Evolutionary conservation across 2,113 vertebrate species (phyloP).

Genomic region (Struthidea cinerea): DNA sequence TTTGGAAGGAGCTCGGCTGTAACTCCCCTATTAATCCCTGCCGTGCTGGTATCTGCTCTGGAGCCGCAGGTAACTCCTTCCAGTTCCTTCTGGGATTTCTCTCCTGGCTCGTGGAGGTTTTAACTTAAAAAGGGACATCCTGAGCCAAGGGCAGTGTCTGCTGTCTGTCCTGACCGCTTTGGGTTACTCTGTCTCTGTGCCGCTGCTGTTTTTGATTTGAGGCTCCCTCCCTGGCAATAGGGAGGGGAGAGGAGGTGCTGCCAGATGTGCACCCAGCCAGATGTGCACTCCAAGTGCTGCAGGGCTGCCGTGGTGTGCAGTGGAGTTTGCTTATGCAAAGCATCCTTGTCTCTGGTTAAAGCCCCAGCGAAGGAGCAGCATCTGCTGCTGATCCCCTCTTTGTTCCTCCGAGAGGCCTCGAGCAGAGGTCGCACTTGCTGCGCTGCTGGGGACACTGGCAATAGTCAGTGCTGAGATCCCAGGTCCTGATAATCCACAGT

Average conservation of each 20-base stretch:
- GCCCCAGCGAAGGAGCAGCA: background rate
- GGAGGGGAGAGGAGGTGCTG: background rate
- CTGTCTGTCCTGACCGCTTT: background rate
- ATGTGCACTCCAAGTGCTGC: background rate
- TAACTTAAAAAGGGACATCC: accelerated
- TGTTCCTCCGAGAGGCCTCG: background rate
- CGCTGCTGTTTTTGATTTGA: background rate
- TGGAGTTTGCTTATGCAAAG: background rate
- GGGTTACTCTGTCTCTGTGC: background rate
- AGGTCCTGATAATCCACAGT: background rate
- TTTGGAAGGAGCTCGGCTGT: background rate
- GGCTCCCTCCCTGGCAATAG: background rate
- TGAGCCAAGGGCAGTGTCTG: background rate
- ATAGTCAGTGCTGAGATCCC: background rate
- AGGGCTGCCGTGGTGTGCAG: background rate
- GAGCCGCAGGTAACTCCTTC: background rate
- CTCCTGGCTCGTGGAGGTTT: background rate
- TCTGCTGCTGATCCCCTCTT: conserved; percentile 20
- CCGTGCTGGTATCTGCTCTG: background rate
- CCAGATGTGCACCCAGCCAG: conserved; percentile 27
- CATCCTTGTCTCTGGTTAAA: background rate
- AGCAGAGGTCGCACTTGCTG: background rate
- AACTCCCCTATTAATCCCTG: background rate
- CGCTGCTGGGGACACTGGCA: background rate
- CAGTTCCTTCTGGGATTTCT: background rate